A percentile compares a stretch with the other conserved stretches of the same genome.
These are phyloP conservation scores for Pipa parva DNA, from an alignment of 2,113 vertebrate species.

Conservation along the genomic window DNA sequence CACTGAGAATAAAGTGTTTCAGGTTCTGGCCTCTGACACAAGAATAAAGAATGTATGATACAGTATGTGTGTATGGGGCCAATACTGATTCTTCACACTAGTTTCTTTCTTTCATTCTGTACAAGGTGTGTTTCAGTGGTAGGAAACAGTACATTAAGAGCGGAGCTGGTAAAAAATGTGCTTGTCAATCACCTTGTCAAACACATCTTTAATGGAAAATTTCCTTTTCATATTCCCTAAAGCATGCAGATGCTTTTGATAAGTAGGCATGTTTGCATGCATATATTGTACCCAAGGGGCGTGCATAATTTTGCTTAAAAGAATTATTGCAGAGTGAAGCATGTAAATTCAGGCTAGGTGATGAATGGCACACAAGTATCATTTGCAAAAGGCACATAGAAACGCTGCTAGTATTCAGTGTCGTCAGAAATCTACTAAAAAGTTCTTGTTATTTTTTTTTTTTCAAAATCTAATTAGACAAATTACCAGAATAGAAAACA, in stretches of 20 bases:
- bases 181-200: background rate
- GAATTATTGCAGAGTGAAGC: constrained; percentile 10
- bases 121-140: too few species aligned
- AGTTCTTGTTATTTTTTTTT: background rate
- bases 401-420: background rate
- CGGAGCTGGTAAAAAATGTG: too few species aligned
- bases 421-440: background rate
- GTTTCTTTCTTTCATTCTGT: too few species aligned
- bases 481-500: background rate
- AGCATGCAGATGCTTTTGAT: constrained; percentile 4
- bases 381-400: background rate
- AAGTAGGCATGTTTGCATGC: constrained; percentile 11
- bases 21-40: too few species aligned
- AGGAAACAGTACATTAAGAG: too few species aligned
- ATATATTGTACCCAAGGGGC: constrained; percentile 12
- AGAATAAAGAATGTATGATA: too few species aligned
- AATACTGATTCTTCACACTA: too few species aligned
- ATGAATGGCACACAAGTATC: constrained; percentile 3
- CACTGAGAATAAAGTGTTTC: too few species aligned
- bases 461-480: background rate
- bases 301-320: constrained; percentile 13
- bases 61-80: too few species aligned
- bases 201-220: background rate
- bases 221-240: background rate
- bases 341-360: background rate